Evolutionary conservation across 2,888 invertebrate species (phyloP), one percentile per base, ranked within the genome.

Genomic region (Dastarcus helophoroides): DNA sequence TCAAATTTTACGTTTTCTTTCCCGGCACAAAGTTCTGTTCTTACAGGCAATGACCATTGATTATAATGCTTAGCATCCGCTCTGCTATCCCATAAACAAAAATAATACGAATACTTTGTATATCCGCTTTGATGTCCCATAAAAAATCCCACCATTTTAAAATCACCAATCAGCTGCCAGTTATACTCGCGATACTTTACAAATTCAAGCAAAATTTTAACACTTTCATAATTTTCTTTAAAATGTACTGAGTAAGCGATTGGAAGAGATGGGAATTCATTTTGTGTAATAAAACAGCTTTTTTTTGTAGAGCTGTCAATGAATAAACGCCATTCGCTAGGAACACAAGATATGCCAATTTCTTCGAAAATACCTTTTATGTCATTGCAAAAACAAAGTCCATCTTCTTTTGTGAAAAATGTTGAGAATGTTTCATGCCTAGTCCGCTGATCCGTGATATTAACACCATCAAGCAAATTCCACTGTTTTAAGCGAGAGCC

Each of bases 191-290:
- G 22, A 44, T 51, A 51, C 26, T 49, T 47, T 29, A 47, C 5
- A 5, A 6, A 47, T 23, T 43, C 16, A 8, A 52, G 31, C 17
- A 50, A 9, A n/a, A 44, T 40, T 40, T 47, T 44, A 15, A 52
- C 40, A 33, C 39, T 52, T 9, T 48, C 36, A 31, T 53, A 53
- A 34, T 37, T 42, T 42, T 52, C 50, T 38, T 51, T 47, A 4
- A 48, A 36, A 11, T 39, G 32, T 38, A 44, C 45, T 15, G 47
- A 48, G 37, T 54, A 44, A 11, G 42, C 51, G 7, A 54, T 22
- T 8, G 52, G 47, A 40, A 50, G 32, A 32, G 46, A 42, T 26
- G 49, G 42, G 28, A 42, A 44, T 36, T 36, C 29, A 37, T 49
- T 53, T 28, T 28, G 11, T 28, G 25, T 46, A 45, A 29, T 8